Evolutionary conservation across 2,113 vertebrate genomes (phyloP), one percentile per base, ranked within the genome.

Genomic region (Dolichotis patagonum): DNA sequence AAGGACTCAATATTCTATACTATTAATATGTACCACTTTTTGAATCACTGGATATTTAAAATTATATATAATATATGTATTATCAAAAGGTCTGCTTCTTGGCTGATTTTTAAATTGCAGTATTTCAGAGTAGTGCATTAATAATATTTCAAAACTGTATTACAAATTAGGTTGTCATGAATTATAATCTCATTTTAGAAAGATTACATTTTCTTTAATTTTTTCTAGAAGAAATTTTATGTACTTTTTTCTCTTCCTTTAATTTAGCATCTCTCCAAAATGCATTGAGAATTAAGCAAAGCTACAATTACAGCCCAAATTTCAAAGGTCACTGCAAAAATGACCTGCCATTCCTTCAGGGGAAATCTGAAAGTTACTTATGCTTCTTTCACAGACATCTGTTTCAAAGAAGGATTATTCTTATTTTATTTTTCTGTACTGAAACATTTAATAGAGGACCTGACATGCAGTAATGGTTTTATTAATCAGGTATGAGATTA

Each of bases 401-500:
- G 38, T 85, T 49, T 85, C 80, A 90, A 97, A 73, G 4, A 78
- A 71, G 22, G 12, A 35, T 24, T 49, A 17, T 35, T 46, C 22
- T 58, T 56, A 41, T 85, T 94, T 58, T 56, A 41, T 85, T 94
- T 86, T 94, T 60, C 80, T 71, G 43, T 80, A 46, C 12, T 80
- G 28, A 81, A 92, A 90, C 20, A 77, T 9, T 4, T 35, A 69
- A 19, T 38, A 43, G 41, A 77, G 17, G 90, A 2, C 6, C 26
- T 63, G 11, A 17, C 12, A 10, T 71, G 88, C 13, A 49, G 43
- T 78, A 56, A 87, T 5, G 38, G 7, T 63, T 85, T 77, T 58
- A 78, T 10, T 20, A 97, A 84, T 58, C 63, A 60, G 41, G 88
- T 63, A 78, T 75, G 92, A 78, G 77, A 67, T 92, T 85, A 78